A percentile compares a stretch with the other conserved stretches of the same genome.
Evolutionary conservation across 53 echinoderm and acorn worm species (phyloP).

Genomic region (Antedon mediterranea): DNA sequence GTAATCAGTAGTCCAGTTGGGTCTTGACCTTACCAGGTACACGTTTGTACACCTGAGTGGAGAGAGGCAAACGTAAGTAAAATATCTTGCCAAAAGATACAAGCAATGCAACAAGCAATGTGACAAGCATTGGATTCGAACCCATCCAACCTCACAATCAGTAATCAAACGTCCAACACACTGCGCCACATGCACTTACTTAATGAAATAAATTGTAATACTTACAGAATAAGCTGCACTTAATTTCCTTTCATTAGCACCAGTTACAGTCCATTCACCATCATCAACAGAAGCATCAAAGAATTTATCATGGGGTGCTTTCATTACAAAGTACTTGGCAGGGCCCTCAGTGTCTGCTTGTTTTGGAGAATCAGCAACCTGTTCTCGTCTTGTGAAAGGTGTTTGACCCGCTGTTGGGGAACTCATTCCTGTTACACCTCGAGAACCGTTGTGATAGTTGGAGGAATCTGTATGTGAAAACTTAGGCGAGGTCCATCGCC

Average conservation of each 20-base stretch:
- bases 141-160: too few relatives aligned
- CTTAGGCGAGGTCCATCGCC: background rate
- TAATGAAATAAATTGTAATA: background rate
- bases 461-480: background rate
- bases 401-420: background rate
- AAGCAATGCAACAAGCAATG: too few relatives aligned
- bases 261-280: constrained; percentile 36
- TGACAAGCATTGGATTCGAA: too few relatives aligned
- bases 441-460: background rate
- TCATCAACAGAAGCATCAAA: constrained; percentile 25
- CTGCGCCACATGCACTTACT: too few relatives aligned
- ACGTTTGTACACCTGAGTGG: too few relatives aligned
- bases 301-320: constrained; percentile 25
- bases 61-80: too few relatives aligned
- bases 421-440: background rate
- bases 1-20: too few relatives aligned
- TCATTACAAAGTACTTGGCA: constrained; percentile 37
- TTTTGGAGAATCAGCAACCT: background rate
- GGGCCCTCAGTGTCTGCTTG: background rate
- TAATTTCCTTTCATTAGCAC: constrained; percentile 17
- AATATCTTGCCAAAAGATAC: too few relatives aligned
- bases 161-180: too few relatives aligned
- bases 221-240: constrained; percentile 35
- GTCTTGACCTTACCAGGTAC: too few relatives aligned
- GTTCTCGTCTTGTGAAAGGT: background rate